Percentiles rank a stretch among this genome's conserved stretches.
phyloP scores from a whole-genome alignment of 2,888 invertebrate genomes.

The Dendrolimus houi region DNA sequence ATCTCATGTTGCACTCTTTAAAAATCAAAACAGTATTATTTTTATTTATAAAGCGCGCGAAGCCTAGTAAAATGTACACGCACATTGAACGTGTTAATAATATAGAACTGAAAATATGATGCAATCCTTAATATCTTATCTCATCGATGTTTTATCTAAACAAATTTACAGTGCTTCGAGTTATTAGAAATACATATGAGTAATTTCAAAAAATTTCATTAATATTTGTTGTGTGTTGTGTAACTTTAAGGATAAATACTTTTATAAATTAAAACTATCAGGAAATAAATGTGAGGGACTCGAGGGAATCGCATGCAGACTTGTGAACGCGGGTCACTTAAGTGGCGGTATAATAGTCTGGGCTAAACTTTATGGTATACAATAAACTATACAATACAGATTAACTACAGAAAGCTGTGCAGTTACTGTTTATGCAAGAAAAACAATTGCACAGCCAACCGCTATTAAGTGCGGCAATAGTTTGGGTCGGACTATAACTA shows the following conservation, averaged over 20 bases:
- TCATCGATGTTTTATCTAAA: conserved; percentile 29
- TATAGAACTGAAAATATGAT: not conserved
- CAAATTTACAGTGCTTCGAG: conserved; percentile 13
- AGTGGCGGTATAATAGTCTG: not conserved
- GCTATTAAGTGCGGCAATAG: too few relatives aligned
- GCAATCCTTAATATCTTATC: conserved; percentile 12
- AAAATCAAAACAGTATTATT: too few relatives aligned
- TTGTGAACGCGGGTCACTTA: conserved; percentile 18
- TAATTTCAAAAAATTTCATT: conserved; percentile 23
- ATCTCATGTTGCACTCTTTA: too few relatives aligned
- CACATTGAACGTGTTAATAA: too few relatives aligned
- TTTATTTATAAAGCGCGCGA: too few relatives aligned
- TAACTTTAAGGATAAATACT: conserved; percentile 21
- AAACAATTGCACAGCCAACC: too few relatives aligned
- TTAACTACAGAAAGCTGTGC: too few relatives aligned
- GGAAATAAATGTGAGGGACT: conserved; percentile 13
- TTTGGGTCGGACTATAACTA: too few relatives aligned
- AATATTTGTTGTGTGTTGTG: conserved; percentile 17
- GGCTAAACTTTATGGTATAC: too few relatives aligned
- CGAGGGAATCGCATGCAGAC: conserved; percentile 21
- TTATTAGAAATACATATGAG: conserved; percentile 7
- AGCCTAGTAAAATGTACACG: too few relatives aligned
- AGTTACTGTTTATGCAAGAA: too few relatives aligned
- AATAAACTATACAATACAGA: too few relatives aligned
- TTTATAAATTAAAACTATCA: conserved; percentile 1